Percentiles rank a stretch among this genome's conserved stretches.
These are phyloP conservation scores for Oophaga sylvatica DNA, from an alignment of 2,797 vertebrate species.

Conservation along the genomic window DNA sequence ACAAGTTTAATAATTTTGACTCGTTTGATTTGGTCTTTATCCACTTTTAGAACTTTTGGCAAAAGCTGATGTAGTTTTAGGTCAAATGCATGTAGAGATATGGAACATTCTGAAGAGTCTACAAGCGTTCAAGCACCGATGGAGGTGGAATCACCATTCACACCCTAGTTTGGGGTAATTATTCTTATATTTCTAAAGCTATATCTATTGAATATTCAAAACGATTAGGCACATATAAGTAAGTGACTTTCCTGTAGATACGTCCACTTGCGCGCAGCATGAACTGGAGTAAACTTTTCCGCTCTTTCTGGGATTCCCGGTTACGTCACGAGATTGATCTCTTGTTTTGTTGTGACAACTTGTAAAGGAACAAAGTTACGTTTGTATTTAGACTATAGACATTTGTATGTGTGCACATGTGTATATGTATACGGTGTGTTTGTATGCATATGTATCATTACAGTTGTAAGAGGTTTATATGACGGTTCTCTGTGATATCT, in stretches of 20 bases:
- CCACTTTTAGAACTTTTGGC: no score
- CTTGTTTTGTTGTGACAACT: slow-evolving; percentile 18
- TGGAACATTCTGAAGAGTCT: no score
- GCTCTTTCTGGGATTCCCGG: neutral
- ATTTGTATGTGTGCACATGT: neutral
- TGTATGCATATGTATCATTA: slow-evolving; percentile 12
- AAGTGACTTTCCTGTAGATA: neutral
- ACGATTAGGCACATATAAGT: neutral
- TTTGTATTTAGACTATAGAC: slow-evolving; percentile 10
- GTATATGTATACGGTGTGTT: neutral
- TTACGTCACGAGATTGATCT: neutral
- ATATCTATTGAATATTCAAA: no score
- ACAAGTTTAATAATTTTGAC: no score
- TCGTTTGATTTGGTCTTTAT: no score
- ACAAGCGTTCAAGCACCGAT: no score
- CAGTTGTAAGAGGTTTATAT: neutral
- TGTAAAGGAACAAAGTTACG: neutral
- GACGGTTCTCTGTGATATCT: neutral
- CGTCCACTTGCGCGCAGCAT: neutral
- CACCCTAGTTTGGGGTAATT: no score
- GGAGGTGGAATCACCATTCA: no score
- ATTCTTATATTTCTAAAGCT: no score
- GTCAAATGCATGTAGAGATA: no score
- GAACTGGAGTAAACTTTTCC: neutral
- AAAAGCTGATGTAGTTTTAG: no score